Conservation (phyloP, 2,113 vertebrate genomes). For the Macquaria australasica region DNA sequence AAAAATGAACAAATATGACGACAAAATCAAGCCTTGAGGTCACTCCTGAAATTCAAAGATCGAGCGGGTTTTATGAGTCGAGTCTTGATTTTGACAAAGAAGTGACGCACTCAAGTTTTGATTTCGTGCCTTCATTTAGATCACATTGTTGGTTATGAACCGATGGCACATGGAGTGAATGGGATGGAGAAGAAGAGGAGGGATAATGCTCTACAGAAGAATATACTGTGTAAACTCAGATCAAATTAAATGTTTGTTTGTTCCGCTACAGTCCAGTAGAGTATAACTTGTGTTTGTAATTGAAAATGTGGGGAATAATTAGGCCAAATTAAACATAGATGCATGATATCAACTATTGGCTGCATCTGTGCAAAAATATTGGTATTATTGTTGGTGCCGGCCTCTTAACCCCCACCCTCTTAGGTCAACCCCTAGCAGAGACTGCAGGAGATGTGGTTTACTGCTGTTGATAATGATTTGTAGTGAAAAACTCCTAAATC, state of each 20-base stretch:
- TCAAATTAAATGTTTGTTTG: background rate
- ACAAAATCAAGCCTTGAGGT: slow-evolving; percentile 69
- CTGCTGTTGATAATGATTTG: background rate
- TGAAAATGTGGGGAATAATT: background rate
- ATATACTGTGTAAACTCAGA: background rate
- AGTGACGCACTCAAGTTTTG: slow-evolving; percentile 58
- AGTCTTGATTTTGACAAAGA: slow-evolving; percentile 29
- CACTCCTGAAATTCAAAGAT: slow-evolving; percentile 16
- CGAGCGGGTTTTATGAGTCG: background rate
- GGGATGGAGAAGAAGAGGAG: slow-evolving; percentile 61
- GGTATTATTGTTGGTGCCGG: background rate
- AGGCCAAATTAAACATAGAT: background rate
- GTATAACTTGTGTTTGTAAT: background rate
- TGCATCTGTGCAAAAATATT: background rate
- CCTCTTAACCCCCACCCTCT: background rate
- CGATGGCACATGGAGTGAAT: slow-evolving; percentile 75
- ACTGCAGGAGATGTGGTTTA: background rate
- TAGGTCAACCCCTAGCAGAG: background rate
- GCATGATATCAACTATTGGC: background rate
- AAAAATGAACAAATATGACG: slow-evolving; percentile 27
- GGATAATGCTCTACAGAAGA: background rate
- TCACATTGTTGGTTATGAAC: slow-evolving; percentile 61
- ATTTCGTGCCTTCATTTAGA: slow-evolving; percentile 56
- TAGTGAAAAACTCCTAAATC: background rate
- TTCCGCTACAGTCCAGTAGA: background rate